These are phyloP conservation scores for Telenomus remus DNA, from an alignment of 1,140 invertebrate genomes.

Conservation along the genomic window DNA sequence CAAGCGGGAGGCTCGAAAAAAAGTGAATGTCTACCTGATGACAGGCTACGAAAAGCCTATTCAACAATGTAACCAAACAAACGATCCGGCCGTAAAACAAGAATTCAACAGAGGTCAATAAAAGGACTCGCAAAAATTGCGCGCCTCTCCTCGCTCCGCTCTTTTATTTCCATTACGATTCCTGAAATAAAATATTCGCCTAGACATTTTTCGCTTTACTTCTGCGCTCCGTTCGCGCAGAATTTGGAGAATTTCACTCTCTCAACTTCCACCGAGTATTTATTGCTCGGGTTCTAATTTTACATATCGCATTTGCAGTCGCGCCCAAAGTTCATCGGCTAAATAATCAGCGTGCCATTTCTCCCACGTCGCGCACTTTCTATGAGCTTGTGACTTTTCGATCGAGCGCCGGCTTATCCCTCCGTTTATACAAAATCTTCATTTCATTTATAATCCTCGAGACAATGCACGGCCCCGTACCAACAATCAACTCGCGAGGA, in stretches of 20 bases:
- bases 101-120: slow-evolving; percentile 50
- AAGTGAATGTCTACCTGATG: slow-evolving; percentile 49
- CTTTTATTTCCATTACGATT: slow-evolving; percentile 26
- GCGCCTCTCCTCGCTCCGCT: slow-evolving; percentile 1
- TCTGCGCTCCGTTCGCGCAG: neutral
- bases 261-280: too few species aligned
- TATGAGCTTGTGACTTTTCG: neutral
- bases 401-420: neutral
- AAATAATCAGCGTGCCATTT: slow-evolving; percentile 14
- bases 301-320: too few species aligned
- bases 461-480: slow-evolving; percentile 6
- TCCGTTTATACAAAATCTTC: too few species aligned
- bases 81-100: slow-evolving; percentile 42
- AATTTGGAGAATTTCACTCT: neutral
- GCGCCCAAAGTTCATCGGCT: neutral
- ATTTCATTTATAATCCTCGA: neutral
- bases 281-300: too few species aligned
- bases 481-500: slow-evolving; percentile 21
- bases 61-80: slow-evolving; percentile 54
- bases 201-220: neutral
- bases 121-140: slow-evolving; percentile 40
- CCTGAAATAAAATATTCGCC: slow-evolving; percentile 15
- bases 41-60: slow-evolving; percentile 48
- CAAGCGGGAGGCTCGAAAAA: slow-evolving; percentile 34
- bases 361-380: slow-evolving; percentile 23